Evolutionary conservation across 2,888 invertebrate genomes (phyloP).

Genomic region (Ptychoptera contaminata): DNA sequence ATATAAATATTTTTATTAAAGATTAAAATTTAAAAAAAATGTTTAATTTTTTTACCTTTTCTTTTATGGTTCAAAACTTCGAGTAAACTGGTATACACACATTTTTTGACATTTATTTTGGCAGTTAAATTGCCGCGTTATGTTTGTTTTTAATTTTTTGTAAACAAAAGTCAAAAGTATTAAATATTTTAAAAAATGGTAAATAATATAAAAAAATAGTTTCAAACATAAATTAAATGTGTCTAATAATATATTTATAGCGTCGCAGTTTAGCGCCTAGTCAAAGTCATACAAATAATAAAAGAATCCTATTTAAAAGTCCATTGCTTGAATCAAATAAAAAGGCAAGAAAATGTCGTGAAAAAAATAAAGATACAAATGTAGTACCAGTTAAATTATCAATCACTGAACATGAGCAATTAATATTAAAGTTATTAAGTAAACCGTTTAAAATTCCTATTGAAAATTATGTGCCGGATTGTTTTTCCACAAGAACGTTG

Average conservation of each 20-base stretch:
- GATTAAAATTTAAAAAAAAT: too few species aligned
- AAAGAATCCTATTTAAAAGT: conserved; percentile 28
- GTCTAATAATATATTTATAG: conserved; percentile 19
- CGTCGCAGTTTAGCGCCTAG: conserved; percentile 65
- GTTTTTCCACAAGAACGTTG: conserved; percentile 55
- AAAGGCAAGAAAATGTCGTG: conserved; percentile 33
- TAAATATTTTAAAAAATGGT: neutral
- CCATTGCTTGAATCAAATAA: conserved; percentile 35
- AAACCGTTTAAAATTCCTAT: conserved; percentile 89
- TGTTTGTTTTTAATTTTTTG: neutral
- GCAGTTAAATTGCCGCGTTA: neutral
- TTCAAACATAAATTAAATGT: neutral
- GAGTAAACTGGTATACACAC: too few species aligned
- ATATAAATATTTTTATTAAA: too few species aligned
- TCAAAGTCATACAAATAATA: conserved; percentile 37
- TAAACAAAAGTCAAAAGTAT: too few species aligned
- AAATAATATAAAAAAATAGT: neutral
- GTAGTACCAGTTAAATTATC: conserved; percentile 16
- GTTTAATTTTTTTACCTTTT: too few species aligned
- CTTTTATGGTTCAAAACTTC: too few species aligned
- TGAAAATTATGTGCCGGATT: conserved; percentile 65
- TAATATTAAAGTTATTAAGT: conserved; percentile 65
- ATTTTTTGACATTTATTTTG: neutral
- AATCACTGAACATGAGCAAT: conserved; percentile 52
- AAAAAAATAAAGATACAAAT: conserved; percentile 18